phyloP scores from a whole-genome alignment of 30 jellyfish, hydroid and myxozoan genomes.

The Mastigias papua region DNA sequence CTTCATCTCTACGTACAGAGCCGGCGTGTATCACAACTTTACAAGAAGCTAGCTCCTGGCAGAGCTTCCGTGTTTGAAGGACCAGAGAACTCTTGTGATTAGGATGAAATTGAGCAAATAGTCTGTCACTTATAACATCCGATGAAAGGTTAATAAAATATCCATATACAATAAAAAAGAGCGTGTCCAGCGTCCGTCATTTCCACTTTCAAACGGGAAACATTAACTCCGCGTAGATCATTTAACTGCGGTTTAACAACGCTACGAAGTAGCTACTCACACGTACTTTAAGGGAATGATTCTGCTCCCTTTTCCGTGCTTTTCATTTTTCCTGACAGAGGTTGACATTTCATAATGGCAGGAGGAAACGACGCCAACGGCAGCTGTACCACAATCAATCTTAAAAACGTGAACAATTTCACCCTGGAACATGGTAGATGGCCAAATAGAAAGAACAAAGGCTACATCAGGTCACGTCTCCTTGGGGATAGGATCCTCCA shows the following conservation, averaged over 20 bases:
- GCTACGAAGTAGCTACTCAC: too few relatives aligned
- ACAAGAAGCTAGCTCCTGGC: neutral
- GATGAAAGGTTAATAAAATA: neutral
- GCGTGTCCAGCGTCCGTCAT: neutral
- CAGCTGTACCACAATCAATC: neutral
- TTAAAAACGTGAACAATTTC: neutral
- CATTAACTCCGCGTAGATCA: neutral
- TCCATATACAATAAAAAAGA: neutral
- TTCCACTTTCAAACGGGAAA: neutral
- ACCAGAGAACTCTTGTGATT: neutral
- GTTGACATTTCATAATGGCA: neutral
- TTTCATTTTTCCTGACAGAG: neutral
- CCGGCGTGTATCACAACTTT: neutral
- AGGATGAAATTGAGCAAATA: neutral
- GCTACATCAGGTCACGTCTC: neutral
- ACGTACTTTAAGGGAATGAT: neutral
- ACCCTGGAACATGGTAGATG: neutral
- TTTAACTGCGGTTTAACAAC: neutral
- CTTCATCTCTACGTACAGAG: slow-evolving; percentile 3
- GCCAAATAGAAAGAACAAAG: neutral
- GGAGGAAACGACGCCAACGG: neutral
- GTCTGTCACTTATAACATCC: neutral
- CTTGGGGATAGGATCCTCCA: too few relatives aligned
- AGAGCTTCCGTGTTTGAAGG: slow-evolving; percentile 20
- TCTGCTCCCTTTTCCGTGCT: neutral